These are phyloP conservation scores for Autographa gamma DNA, from an alignment of 2,888 invertebrate genomes.

Conservation along the genomic window DNA sequence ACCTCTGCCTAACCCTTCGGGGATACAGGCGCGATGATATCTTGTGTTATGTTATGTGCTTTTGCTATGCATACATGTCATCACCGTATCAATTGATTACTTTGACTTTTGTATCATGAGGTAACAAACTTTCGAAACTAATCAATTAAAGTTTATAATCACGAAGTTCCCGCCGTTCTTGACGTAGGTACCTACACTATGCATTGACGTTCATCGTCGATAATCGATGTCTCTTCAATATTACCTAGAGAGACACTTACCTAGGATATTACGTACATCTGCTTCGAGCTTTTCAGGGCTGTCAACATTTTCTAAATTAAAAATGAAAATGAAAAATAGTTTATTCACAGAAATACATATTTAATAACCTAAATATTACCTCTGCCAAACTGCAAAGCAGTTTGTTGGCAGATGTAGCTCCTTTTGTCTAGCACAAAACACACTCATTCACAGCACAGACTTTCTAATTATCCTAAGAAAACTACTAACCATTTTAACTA, in stretches of 20 bases:
- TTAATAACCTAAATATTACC: neutral
- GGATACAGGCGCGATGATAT: too few relatives aligned
- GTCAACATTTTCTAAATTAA: neutral
- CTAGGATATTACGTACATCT: too few relatives aligned
- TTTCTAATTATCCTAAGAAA: neutral
- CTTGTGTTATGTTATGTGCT: too few relatives aligned
- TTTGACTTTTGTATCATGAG: neutral
- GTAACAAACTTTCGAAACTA: neutral
- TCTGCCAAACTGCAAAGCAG: slow-evolving; percentile 6
- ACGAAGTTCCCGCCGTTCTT: neutral
- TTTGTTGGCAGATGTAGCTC: neutral
- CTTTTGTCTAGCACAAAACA: neutral
- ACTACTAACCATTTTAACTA: too few relatives aligned
- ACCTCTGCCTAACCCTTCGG: too few relatives aligned
- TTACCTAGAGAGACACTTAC: neutral
- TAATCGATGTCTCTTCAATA: neutral
- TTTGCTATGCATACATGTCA: neutral
- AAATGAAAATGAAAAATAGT: too few relatives aligned
- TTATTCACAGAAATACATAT: too few relatives aligned
- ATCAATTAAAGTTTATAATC: neutral
- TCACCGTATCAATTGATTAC: neutral
- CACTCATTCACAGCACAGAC: neutral
- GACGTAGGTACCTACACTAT: neutral
- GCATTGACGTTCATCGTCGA: neutral
- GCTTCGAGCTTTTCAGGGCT: neutral